phyloP scores from a whole-genome alignment of 1,140 invertebrate species.

The Microplitis mediator region DNA sequence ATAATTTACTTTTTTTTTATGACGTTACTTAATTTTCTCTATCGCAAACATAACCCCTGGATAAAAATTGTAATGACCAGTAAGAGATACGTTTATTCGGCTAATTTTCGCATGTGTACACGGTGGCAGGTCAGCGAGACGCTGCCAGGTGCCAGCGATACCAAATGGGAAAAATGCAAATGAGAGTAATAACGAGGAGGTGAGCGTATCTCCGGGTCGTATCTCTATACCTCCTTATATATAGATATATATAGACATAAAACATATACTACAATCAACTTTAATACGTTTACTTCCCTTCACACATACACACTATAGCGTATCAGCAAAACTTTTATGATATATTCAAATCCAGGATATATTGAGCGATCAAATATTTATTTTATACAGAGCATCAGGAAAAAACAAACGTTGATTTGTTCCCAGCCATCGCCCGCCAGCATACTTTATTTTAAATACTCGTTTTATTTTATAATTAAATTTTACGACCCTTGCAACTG shows the following conservation, averaged over 20 bases:
- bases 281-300: neutral
- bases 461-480: neutral
- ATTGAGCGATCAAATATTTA: slow-evolving; percentile 36
- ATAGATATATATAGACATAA: neutral
- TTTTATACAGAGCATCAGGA: slow-evolving; percentile 19
- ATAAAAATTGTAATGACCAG: slow-evolving; percentile 13
- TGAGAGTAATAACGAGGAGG: slow-evolving; percentile 38
- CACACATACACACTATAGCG: neutral
- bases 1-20: too few species aligned
- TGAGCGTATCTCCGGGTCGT: slow-evolving; percentile 37
- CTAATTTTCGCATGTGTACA: slow-evolving; percentile 14
- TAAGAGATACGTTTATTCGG: slow-evolving; percentile 21
- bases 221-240: slow-evolving; percentile 20
- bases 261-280: neutral
- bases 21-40: too few species aligned
- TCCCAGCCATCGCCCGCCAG: too few species aligned
- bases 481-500: too few species aligned
- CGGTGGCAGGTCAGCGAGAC: neutral
- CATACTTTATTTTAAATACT: neutral
- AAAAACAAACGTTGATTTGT: neutral
- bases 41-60: neutral
- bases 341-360: slow-evolving; percentile 33
- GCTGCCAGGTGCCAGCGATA: slow-evolving; percentile 26
- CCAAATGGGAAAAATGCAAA: slow-evolving; percentile 37
- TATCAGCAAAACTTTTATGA: slow-evolving; percentile 30